Base-by-base conservation (phyloP, 2,113 vertebrate species). In the Delphinapterus leucas region DNA sequence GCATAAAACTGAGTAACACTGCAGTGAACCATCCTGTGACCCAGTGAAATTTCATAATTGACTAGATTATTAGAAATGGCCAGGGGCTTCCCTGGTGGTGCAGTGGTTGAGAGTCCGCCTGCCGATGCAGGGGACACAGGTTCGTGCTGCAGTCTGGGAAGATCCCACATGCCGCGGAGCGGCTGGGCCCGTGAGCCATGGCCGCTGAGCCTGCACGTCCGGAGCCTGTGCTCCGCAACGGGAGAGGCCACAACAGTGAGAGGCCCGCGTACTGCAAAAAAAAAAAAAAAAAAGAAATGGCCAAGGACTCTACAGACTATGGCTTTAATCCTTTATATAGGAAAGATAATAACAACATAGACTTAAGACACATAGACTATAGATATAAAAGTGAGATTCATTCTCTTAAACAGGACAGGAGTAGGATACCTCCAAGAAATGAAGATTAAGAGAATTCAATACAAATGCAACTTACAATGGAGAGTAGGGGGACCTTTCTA, bases 81-180 rank as follows among this genome's bases (percentile, higher is more conserved):
- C 31, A 28, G 41, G 41, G 41, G 41, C 6, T 41, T 41, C 41
- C 41, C 41, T 41, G 41, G 41, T 41, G 41, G 41, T 0, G 41
- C 41, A 41, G 41, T 6, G 41, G 6, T 41, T 41, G 41, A 41
- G 41, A 41, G 41, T 6, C 41, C 0, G 0, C 41, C 41, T 41
- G 41, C 41, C 6, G 41, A 41, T 41, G 41, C 41, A 41, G 41
- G 6, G 41, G 41, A 6, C 1, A 0, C 1, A 6, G 41, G 41
- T 6, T 41, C 41, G 41, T 41, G 41, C 0, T 6, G 1, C 41
- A 1, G 41, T 41, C 6, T 1, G 6, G 41, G 6, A 41, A 41
- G 41, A 41, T 41, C 41, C 41, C 41, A 41, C 41, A 41, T 41
- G 41, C 41, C 41, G 6, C 6, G 41, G 41, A 41, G 41, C 41